Percentiles rank a stretch among this genome's conserved stretches.
Conservation (phyloP, 2,888 invertebrate genomes). For the Blomia tropicalis region DNA sequence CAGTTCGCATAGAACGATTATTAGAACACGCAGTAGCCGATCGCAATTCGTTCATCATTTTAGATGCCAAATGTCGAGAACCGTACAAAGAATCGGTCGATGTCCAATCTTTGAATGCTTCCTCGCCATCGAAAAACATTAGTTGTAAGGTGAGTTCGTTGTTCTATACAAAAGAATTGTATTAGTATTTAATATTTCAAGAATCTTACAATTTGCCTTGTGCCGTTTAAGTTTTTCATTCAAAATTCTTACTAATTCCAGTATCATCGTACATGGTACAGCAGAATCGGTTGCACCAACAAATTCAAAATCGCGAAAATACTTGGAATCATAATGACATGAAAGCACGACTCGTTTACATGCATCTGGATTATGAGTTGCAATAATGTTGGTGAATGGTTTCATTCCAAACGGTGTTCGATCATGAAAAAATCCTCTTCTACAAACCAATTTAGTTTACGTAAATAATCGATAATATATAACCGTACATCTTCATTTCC, state of each 20-base stretch:
- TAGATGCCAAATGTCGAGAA: slow-evolving; percentile 62
- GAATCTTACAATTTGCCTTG: slow-evolving; percentile 33
- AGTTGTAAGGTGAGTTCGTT: slow-evolving; percentile 48
- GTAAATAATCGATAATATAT: slow-evolving; percentile 51
- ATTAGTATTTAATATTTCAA: too few relatives aligned
- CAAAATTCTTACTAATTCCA: slow-evolving; percentile 49
- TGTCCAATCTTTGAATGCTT: slow-evolving; percentile 78
- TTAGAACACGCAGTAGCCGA: slow-evolving; percentile 30
- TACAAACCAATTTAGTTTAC: slow-evolving; percentile 55
- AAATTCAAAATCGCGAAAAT: slow-evolving; percentile 46
- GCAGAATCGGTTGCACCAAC: slow-evolving; percentile 83
- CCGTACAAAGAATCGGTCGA: slow-evolving; percentile 85
- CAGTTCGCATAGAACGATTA: slow-evolving; percentile 37
- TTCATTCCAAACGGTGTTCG: slow-evolving; percentile 58
- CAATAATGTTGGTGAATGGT: slow-evolving; percentile 69
- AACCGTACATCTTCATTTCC: slow-evolving; percentile 51
- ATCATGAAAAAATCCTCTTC: slow-evolving; percentile 56
- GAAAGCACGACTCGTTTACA: slow-evolving; percentile 54
- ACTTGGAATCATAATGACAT: slow-evolving; percentile 83
- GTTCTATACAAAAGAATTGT: too few relatives aligned
- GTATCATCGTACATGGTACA: slow-evolving; percentile 79
- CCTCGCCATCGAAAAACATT: slow-evolving; percentile 95
- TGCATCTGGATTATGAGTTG: slow-evolving; percentile 60
- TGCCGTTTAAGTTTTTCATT: slow-evolving; percentile 41
- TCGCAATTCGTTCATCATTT: slow-evolving; percentile 19